phyloP scores from a whole-genome alignment of 23 tunicate genomes.

The Corella eumyota region DNA sequence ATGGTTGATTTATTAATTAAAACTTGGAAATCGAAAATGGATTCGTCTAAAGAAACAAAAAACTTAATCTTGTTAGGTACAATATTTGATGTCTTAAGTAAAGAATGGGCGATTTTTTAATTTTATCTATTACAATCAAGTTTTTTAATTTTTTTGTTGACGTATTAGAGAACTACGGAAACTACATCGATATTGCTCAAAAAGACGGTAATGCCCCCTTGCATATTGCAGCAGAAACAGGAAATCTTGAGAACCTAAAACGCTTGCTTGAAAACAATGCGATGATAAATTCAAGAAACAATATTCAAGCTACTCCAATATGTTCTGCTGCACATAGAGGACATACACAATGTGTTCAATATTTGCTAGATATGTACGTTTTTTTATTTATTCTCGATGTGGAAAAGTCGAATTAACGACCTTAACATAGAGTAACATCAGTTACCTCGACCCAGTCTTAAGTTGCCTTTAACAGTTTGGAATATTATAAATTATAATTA shows the following conservation, averaged over 20 bases:
- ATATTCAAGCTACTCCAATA: conserved; percentile 2
- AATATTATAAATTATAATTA: too few relatives aligned
- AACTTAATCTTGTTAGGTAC: background rate
- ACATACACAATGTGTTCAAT: background rate
- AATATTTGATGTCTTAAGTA: background rate
- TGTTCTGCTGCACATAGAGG: conserved; percentile 4
- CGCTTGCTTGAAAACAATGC: background rate
- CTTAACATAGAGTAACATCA: too few relatives aligned
- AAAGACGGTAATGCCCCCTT: conserved; percentile 23
- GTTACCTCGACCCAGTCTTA: too few relatives aligned
- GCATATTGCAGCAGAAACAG: conserved; percentile 32
- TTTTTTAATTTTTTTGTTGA: background rate
- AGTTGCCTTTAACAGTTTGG: too few relatives aligned
- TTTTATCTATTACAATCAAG: background rate
- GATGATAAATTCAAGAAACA: conserved; percentile 3
- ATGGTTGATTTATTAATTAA: background rate
- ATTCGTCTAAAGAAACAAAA: background rate
- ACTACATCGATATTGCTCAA: conserved; percentile 18
- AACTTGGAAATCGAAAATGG: conserved; percentile 1
- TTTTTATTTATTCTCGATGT: too few relatives aligned
- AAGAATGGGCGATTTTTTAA: background rate
- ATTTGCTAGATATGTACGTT: background rate
- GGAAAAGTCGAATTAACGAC: too few relatives aligned
- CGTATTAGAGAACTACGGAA: background rate
- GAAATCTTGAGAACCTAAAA: conserved; percentile 13